A percentile compares a stretch with the other conserved stretches of the same genome.
Conservation (phyloP, 2,113 vertebrate species). For the Gorsachius goisagi region DNA sequence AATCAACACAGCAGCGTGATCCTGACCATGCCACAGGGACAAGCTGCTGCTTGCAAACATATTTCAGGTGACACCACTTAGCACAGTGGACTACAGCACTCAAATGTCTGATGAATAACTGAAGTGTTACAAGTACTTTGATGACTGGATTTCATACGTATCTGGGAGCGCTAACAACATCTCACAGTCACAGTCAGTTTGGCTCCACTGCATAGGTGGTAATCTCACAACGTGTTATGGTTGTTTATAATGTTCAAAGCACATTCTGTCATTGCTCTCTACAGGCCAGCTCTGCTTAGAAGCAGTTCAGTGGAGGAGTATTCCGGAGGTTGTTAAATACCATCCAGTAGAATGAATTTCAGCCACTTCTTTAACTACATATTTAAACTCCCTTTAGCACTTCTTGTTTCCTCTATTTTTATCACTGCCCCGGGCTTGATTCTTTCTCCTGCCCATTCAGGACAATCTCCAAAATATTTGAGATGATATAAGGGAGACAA, state of each 20-base stretch:
- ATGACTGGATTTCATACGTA: neutral
- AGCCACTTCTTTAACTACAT: neutral
- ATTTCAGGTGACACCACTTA: neutral
- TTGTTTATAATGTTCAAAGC: neutral
- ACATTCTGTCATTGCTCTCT: neutral
- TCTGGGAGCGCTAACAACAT: neutral
- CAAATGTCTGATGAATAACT: neutral
- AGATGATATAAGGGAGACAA: neutral
- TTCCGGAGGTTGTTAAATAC: neutral
- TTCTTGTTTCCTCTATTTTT: neutral
- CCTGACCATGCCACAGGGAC: fast-evolving
- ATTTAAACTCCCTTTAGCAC: neutral
- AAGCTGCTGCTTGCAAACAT: neutral
- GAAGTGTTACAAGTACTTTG: neutral
- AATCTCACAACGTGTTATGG: neutral
- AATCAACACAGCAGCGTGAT: neutral
- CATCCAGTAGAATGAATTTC: neutral
- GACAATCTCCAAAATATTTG: neutral
- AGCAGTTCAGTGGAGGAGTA: neutral
- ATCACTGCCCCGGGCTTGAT: neutral
- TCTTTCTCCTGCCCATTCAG: neutral
- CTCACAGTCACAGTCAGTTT: neutral
- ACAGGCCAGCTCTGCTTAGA: neutral
- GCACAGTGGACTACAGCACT: neutral
- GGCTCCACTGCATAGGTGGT: neutral